phyloP scores from a whole-genome alignment of 2,113 vertebrate genomes.

The Thermophis baileyi region DNA sequence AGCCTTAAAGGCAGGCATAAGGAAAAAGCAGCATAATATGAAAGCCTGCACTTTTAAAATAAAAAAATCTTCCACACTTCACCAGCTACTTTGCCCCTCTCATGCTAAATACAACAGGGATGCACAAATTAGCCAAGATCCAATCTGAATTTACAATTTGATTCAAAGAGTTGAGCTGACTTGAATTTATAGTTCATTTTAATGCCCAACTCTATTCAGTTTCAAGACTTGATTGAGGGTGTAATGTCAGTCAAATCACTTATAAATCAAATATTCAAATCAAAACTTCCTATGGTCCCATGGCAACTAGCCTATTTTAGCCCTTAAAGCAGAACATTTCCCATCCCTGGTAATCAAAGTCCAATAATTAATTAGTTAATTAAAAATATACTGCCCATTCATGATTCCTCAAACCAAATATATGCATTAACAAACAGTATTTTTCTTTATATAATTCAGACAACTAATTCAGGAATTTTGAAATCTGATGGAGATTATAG shows the following conservation, averaged over 20 bases:
- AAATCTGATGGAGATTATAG: not conserved
- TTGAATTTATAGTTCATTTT: not conserved
- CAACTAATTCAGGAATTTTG: not conserved
- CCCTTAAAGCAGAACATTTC: not conserved
- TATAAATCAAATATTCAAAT: not conserved
- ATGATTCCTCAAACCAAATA: not conserved
- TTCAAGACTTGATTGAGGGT: not conserved
- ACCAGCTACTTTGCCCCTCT: not conserved
- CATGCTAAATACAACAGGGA: not conserved
- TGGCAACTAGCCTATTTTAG: not conserved
- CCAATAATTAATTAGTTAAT: not conserved
- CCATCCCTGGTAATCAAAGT: not conserved
- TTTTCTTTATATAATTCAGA: not conserved
- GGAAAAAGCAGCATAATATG: not conserved
- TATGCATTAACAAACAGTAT: not conserved
- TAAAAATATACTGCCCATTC: not conserved
- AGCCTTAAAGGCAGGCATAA: not conserved
- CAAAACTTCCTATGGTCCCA: not conserved
- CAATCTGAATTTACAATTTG: not conserved
- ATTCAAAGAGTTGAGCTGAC: not conserved
- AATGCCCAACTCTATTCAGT: not conserved
- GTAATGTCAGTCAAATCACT: not conserved
- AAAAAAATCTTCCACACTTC: not conserved
- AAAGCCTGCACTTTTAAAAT: not conserved
- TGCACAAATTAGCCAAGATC: not conserved